Evolutionary conservation across 2,888 invertebrate genomes (phyloP), one percentile per base, ranked within the genome.

Genomic region (Seira ritae): DNA sequence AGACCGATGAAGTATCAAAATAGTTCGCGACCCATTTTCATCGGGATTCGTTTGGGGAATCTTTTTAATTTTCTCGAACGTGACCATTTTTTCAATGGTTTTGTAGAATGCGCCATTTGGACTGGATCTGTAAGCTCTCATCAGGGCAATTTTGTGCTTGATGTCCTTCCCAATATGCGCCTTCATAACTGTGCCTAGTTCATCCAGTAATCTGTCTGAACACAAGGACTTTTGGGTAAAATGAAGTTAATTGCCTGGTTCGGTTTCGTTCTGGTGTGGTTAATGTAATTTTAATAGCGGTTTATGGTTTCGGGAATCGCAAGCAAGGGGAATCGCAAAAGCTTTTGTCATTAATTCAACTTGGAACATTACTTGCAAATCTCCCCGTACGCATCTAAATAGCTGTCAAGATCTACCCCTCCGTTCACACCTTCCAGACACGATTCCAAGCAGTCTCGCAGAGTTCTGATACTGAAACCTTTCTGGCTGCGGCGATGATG

Each of bases 361-460:
- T 17, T 65, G 17, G 74, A 66, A 31, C 71, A 24, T 55, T 74
- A 80, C 80, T 80, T 80, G 80, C 80, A 80, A 69, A 80, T 80
- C 37, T 80, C 80, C 15, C 69, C 68, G 65, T 69, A 80, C 4
- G 74, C 31, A 15, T 74, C 60, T 6, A 74, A 24, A 70, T 80
- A 80, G 19, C 74, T 10, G 69, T 74, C 80, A n/a, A 80, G 31
- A 24, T 74, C 62, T 20, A 80, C 46, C 22, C 74, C 80, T 0
- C 46, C 80, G 37, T 31, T 67, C 2, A 19, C 55, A 19, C 23
- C 31, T 17, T 46, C 2, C 10, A 73, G 15, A 46, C 80, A 73
- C 1, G 73, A 67, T 50, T 80, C 73, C 24, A 80, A 46, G 37
- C 68, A 68, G 15, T 17, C 24, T 50, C 19, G 37, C 37, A 80